Evolutionary conservation across 2,113 vertebrate genomes (phyloP), one percentile per base, ranked within the genome.

Genomic region (Scytalopus superciliaris): DNA sequence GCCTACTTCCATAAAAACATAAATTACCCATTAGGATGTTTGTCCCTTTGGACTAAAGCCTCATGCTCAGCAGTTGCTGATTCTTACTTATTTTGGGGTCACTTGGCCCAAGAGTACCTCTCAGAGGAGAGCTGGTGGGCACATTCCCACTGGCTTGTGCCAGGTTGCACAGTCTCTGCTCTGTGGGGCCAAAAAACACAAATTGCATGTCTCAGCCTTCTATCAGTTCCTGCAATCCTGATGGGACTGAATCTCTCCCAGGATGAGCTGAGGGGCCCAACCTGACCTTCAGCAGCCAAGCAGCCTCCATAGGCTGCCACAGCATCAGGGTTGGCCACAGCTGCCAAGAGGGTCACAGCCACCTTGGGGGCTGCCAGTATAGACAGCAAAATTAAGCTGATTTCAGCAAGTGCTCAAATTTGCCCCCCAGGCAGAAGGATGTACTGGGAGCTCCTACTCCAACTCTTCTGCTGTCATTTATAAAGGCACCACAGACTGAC

Each of bases 181-280:
- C 27, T 42, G 17, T 0, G 1, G 27, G 19, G 15, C 33, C 18
- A 42, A 80, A 76, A 25, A 2, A 2, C 14, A 9, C 10, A 0
- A 15, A 18, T 1, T 39, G 31, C 2, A 3, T 40, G n/a, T 35
- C 45, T 35, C 35, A 9, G 35, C 49, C 50, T 68, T 63, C n/a
- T 13, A 22, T 12, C 57, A 68, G 30, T 17, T 72, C 47, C 90
- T 31, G 31, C 3, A 1, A 7, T 30, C 35, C 53, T 7, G 2
- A 57, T 1, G 6, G 11, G 14, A 16, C 30, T 62, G 59, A 47
- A 23, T 12, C 27, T 42, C 9, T 42, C 28, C 44, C 77, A 77
- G 68, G 53, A 64, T 2, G 8, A 96, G 25, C 49, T 3, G 10
- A 72, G 8, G 33, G 21, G 63, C 12, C 31, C 10, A 2, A 24